Evolutionary conservation across 1,140 invertebrate genomes (phyloP), one percentile per base, ranked within the genome.

Genomic region (Bombus waltoni): DNA sequence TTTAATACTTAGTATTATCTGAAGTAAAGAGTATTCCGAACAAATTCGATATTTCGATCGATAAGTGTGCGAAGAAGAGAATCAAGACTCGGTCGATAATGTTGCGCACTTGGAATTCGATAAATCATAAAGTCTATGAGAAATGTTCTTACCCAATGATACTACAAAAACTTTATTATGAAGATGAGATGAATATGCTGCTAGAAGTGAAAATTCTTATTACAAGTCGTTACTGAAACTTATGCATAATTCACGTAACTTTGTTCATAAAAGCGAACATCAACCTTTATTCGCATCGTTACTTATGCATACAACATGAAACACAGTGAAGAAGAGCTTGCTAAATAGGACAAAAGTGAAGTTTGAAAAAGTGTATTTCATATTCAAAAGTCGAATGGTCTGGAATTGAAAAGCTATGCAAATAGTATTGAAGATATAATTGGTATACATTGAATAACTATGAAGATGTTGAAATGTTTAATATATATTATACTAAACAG

Each of bases 221-320:
- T 79, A 71, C 71, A 79, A 59, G 22, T n/a, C 5, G 2, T 38
- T 22, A 15, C 4, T 4, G 53, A 18, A 71, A 47, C 9, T 62
- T 42, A 22, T 25, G 81, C 44, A 44, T 70, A 84, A 84, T 47
- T 59, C 40, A 15, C 2, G n/a, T 28, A 83, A 83, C 62, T 83
- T 83, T 57, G 53, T 78, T 83, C 73, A 57, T 80, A 71, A 71
- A 79, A 79, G 32, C 32, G 38, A 80, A 83, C n/a, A 40, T 22
- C 22, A 47, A 5, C 18, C 35, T 53, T 73, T 73, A 73, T 72
- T 53, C 38, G 3, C 4, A 13, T 78, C 74, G 65, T 84, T 80
- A 79, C 57, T 84, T 84, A 84, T 80, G 76, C 66, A 84, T 84
- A 47, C 76, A 38, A 15, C 38, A 25, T 3, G n/a, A 22, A 35